These are phyloP conservation scores for Natrix natrix DNA, from an alignment of 2,797 vertebrate genomes.

Conservation along the genomic window DNA sequence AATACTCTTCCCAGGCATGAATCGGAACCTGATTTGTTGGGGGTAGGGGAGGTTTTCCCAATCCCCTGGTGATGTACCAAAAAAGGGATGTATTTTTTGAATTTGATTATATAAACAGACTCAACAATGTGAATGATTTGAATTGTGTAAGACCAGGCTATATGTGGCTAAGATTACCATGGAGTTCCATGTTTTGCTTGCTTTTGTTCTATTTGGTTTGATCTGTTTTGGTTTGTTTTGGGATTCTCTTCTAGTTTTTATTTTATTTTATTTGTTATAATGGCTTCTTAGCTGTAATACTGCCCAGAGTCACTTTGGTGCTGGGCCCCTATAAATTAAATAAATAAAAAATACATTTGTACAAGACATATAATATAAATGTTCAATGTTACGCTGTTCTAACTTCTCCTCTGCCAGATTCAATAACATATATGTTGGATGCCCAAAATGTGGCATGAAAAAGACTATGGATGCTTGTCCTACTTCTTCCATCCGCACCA, in stretches of 20 bases:
- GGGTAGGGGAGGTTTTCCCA: too few species aligned
- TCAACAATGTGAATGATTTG: not conserved
- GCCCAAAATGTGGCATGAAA: not conserved
- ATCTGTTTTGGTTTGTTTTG: not conserved
- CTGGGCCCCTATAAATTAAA: not conserved
- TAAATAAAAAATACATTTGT: not conserved
- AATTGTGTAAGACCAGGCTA: not conserved
- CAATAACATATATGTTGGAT: not conserved
- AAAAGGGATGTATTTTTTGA: not conserved
- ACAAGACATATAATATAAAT: too few species aligned
- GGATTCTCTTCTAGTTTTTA: not conserved
- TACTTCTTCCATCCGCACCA: not conserved
- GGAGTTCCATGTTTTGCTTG: not conserved
- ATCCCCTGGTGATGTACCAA: too few species aligned
- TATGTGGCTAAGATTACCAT: not conserved
- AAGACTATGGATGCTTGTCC: not conserved
- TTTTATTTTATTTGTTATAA: not conserved
- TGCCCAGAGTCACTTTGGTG: not conserved
- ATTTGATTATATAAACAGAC: not conserved
- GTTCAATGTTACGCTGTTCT: not conserved
- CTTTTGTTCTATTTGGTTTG: not conserved
- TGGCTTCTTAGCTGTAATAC: not conserved
- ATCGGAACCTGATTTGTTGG: too few species aligned
- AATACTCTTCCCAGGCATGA: too few species aligned
- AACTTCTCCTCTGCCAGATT: not conserved